Conservation (phyloP, 2,797 vertebrate species). For the Botia kubotai region DNA sequence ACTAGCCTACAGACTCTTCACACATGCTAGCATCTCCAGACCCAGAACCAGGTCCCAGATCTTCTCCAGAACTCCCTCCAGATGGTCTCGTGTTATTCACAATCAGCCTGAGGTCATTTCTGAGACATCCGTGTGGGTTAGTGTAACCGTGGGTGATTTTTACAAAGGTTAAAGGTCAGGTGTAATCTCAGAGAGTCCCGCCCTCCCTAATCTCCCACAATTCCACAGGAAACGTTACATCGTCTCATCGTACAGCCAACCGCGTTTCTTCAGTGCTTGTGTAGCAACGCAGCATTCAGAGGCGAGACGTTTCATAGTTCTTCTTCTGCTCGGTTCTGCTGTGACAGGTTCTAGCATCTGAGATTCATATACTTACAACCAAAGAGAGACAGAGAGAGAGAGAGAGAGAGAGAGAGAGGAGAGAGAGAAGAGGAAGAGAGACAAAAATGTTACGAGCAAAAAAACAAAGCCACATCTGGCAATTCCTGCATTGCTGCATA, state of each 20-base stretch:
- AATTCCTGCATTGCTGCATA: conserved; percentile 55
- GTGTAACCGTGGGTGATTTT: background rate
- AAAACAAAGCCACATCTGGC: conserved; percentile 67
- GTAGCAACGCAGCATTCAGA: conserved; percentile 54
- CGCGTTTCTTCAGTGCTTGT: conserved; percentile 18
- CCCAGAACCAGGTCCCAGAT: conserved; percentile 12
- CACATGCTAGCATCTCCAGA: conserved; percentile 13
- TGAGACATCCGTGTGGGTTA: background rate
- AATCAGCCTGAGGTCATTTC: background rate
- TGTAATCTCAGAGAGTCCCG: background rate
- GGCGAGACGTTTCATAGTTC: conserved; percentile 48
- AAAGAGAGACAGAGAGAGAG: background rate
- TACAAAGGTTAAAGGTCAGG: conserved; percentile 16
- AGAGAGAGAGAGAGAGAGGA: conserved; percentile 7
- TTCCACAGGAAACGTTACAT: conserved; percentile 44
- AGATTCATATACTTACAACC: conserved; percentile 67
- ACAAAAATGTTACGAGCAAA: conserved; percentile 46
- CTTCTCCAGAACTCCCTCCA: conserved; percentile 3
- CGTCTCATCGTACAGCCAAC: background rate
- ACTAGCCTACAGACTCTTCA: conserved; percentile 14
- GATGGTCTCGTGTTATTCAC: conserved; percentile 1
- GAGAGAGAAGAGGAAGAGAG: background rate
- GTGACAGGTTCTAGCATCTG: conserved; percentile 70
- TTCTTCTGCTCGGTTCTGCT: conserved; percentile 62
- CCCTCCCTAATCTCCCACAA: background rate